Evolutionary conservation across 2,888 invertebrate species (phyloP).

Genomic region (Drosophila leonis): DNA sequence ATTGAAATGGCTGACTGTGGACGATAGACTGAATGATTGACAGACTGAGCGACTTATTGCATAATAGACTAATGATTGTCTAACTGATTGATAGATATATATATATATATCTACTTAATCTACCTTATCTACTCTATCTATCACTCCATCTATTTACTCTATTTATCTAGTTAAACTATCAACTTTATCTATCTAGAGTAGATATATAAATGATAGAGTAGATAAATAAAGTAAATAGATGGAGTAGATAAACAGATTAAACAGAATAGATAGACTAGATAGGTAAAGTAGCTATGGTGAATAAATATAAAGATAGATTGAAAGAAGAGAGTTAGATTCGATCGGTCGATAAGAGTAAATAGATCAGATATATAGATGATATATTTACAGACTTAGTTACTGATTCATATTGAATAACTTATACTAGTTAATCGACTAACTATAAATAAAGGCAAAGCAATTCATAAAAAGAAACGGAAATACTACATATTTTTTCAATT

Average conservation of each 20-base stretch:
- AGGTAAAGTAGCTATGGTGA: background rate
- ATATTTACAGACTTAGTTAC: background rate
- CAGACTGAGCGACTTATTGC: background rate
- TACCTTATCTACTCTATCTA: too few relatives aligned
- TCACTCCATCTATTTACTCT: too few relatives aligned
- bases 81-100: too few relatives aligned
- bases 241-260: background rate
- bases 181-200: too few relatives aligned
- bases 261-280: background rate
- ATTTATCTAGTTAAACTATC: too few relatives aligned
- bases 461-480: background rate
- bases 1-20: background rate
- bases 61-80: too few relatives aligned
- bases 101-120: too few relatives aligned
- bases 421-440: background rate
- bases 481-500: background rate
- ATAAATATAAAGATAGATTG: background rate
- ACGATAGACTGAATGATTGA: background rate
- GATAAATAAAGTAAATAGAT: background rate
- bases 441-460: background rate
- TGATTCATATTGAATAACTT: background rate
- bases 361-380: background rate
- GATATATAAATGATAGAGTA: too few relatives aligned
- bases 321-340: background rate
- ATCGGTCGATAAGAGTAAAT: background rate